Percentiles rank a stretch among this genome's conserved stretches.
Conservation (phyloP, 2,797 vertebrate genomes). For the Diceros bicornis region DNA sequence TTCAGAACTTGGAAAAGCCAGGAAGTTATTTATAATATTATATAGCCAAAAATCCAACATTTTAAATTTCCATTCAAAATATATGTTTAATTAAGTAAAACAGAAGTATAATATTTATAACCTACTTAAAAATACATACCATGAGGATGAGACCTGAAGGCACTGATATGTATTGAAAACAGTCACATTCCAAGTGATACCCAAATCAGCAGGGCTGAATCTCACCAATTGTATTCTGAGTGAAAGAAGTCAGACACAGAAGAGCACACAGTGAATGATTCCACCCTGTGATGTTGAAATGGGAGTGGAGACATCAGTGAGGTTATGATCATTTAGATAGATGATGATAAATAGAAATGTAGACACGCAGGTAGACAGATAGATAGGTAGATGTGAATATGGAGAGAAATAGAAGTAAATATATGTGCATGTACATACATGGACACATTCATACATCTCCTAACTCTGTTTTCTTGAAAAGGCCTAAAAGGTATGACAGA, state of each 20-base stretch:
- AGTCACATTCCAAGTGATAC: not conserved
- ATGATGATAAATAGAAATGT: not conserved
- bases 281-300: not conserved
- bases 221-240: no score
- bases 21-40: not conserved
- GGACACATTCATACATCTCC: not conserved
- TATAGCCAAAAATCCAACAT: not conserved
- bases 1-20: not conserved
- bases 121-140: no score
- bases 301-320: not conserved
- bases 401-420: not conserved
- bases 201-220: no score
- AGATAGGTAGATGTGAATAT: not conserved
- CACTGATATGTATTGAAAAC: not conserved
- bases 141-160: not conserved
- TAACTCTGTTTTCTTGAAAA: not conserved
- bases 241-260: no score
- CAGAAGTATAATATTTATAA: not conserved
- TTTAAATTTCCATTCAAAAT: not conserved
- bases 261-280: no score
- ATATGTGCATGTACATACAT: not conserved
- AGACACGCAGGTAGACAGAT: not conserved
- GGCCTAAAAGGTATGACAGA: not conserved
- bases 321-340: not conserved
- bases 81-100: not conserved